Evolutionary conservation across 1,140 invertebrate genomes (phyloP), one percentile per base, ranked within the genome.

Genomic region (Lepidostoma basale): DNA sequence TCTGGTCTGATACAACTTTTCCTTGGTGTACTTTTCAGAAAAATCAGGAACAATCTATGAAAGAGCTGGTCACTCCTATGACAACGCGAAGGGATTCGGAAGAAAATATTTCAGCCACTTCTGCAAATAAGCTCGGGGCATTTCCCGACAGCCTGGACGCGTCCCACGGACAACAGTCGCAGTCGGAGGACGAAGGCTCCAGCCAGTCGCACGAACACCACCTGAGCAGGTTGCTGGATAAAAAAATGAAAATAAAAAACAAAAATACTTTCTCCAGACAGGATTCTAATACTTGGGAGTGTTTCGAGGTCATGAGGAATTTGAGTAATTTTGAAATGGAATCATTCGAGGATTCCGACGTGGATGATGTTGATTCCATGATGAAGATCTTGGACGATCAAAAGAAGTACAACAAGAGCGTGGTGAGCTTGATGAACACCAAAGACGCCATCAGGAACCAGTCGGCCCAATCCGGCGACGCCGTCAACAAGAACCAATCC

Each of bases 361-460:
- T 1, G 2, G 63, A 67, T 28, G 64, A 59, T 16, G 64, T 58
- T 0, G 54, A 59, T 3, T n/a, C 33, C n/a, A 59, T 67, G 39
- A 67, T 67, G 64, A 67, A 67, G 42, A 30, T 40, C 3, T 18
- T 67, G 9, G 44, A 59, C n/a, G 54, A 67, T 36, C 64, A 67
- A 14, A 67, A 67, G 26, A 18, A 23, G 8, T 60, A 59, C 9
- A 60, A 60, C 18, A 59, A 33, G 12, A 59, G 49, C 14, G 33
- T 67, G 39, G 23, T 45, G 25, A 49, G 44, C 14, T 33, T 67
- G 28, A 59, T 67, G 42, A 33, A 59, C 14, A 45, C 40, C 0
- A 67, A 33, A 23, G 64, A 67, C 12, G 45, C 25, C 9, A 36
- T 67, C 16, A 44, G 44, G 28, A 67, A 30, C 9, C 59, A n/a